phyloP scores from a whole-genome alignment of 2,113 vertebrate genomes.

The Gallinago paraguaiae region DNA sequence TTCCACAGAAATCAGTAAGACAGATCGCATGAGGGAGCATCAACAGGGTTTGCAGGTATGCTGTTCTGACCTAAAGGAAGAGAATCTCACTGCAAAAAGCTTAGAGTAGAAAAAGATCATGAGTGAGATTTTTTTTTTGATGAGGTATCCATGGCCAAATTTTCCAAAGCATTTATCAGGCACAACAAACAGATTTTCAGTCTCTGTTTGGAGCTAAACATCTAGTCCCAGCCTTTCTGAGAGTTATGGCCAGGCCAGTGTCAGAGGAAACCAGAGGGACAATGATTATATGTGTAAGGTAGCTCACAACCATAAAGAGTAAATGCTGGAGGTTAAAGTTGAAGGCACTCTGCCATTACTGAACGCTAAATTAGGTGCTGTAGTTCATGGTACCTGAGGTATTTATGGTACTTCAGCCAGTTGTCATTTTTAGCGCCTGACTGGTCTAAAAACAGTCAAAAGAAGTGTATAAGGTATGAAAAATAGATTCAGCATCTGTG shows the following conservation, averaged over 20 bases:
- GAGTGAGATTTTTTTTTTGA: neutral
- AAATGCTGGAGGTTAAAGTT: conserved; percentile 2
- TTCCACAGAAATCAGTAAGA: neutral
- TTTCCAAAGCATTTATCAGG: neutral
- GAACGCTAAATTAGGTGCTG: neutral
- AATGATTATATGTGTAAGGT: neutral
- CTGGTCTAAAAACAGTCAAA: neutral
- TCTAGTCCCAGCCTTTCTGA: neutral
- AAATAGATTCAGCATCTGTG: neutral
- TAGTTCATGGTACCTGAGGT: neutral
- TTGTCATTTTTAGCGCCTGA: neutral
- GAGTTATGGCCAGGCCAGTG: neutral
- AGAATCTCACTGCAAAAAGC: neutral
- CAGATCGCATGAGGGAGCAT: neutral
- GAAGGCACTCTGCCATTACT: neutral
- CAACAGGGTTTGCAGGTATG: neutral
- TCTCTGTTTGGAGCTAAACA: neutral
- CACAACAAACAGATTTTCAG: neutral
- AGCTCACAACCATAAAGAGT: neutral
- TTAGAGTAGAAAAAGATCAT: neutral
- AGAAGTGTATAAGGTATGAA: neutral
- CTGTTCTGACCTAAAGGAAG: neutral
- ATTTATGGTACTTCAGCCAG: neutral
- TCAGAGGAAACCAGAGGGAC: neutral
- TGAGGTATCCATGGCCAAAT: neutral